Evolutionary conservation across 2,113 vertebrate genomes (phyloP).

Genomic region (Epinephelus lanceolatus): DNA sequence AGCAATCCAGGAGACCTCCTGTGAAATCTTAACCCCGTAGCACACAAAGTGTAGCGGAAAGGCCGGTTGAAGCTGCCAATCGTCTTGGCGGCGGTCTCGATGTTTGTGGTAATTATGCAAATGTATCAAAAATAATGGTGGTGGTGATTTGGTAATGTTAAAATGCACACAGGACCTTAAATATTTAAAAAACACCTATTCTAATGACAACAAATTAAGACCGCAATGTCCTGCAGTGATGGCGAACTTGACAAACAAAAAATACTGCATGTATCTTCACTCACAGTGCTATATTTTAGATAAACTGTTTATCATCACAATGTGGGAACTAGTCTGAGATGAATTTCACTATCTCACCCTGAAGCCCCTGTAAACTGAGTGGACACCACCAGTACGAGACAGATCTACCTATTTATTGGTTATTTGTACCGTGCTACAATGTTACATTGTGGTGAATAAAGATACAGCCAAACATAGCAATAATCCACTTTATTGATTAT

Average conservation of each 20-base stretch:
- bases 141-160: background rate
- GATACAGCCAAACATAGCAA: too few relatives aligned
- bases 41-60: background rate
- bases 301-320: background rate
- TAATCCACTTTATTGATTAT: too few relatives aligned
- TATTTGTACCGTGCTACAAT: too few relatives aligned
- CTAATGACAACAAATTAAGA: background rate
- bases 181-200: constrained; percentile 14
- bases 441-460: too few relatives aligned
- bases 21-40: constrained; percentile 29
- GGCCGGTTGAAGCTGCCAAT: constrained; percentile 39
- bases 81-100: constrained; percentile 25
- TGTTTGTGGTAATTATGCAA: constrained; percentile 31
- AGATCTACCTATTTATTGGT: too few relatives aligned
- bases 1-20: constrained; percentile 39
- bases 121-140: constrained; percentile 5
- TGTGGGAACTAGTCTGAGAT: background rate
- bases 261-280: background rate
- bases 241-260: background rate
- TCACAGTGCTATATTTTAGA: too few relatives aligned
- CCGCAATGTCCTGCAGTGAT: background rate
- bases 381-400: too few relatives aligned
- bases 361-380: background rate
- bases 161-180: background rate
- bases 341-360: background rate